phyloP scores from a whole-genome alignment of 2,888 invertebrate genomes.

The Dryadula phaetusa region DNA sequence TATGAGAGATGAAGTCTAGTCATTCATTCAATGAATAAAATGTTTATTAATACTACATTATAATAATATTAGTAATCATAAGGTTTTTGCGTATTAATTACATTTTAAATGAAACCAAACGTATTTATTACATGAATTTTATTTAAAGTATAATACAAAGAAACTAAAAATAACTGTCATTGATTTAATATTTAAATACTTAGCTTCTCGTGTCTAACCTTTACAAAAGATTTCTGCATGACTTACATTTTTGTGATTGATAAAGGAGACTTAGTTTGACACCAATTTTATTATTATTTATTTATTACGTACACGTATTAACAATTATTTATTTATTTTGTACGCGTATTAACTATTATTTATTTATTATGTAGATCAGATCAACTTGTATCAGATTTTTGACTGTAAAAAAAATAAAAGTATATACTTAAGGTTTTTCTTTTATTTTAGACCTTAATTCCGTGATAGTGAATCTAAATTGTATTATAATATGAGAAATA shows the following conservation, averaged over 20 bases:
- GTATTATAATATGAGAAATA: background rate
- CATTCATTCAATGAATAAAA: too few species aligned
- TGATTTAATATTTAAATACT: background rate
- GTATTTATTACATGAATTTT: too few species aligned
- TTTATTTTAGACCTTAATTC: slow-evolving; percentile 24
- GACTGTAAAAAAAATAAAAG: slow-evolving; percentile 9
- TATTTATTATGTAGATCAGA: background rate
- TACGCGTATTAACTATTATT: background rate
- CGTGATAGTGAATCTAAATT: background rate
- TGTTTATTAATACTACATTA: too few species aligned
- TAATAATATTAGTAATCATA: too few species aligned
- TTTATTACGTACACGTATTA: background rate
- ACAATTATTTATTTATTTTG: background rate
- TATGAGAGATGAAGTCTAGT: too few species aligned
- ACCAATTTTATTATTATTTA: background rate
- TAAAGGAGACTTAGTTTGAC: too few species aligned
- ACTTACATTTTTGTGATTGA: background rate
- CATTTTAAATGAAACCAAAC: too few species aligned
- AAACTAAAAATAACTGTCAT: background rate
- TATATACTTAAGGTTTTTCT: slow-evolving; percentile 13
- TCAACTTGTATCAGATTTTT: background rate
- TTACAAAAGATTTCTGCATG: slow-evolving; percentile 5
- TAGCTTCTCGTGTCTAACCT: slow-evolving; percentile 3
- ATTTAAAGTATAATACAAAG: too few species aligned
- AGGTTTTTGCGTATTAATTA: too few species aligned